Evolutionary conservation across 2,888 invertebrate genomes (phyloP), one percentile per base, ranked within the genome.

Genomic region (Auanema freiburgensis): DNA sequence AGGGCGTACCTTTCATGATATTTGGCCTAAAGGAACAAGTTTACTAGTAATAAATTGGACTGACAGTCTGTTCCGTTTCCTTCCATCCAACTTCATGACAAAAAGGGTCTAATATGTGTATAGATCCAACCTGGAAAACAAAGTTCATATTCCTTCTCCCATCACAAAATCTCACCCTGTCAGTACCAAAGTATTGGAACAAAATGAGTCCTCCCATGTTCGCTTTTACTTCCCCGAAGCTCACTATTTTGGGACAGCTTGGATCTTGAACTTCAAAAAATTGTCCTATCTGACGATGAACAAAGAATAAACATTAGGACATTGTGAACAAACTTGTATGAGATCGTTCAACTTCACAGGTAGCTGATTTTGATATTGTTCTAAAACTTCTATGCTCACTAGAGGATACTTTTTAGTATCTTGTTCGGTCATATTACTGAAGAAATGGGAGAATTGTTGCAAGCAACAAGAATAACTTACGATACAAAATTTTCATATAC

Each of bases 231-330:
- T 60, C 55, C 11, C 21, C 60, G 10, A 60, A 18, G 8, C 6
- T 14, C 16, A 60, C 23, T n/a, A n/a, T n/a, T 12, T 18, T 18
- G 1, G 60, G 60, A 11, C 18, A 18, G 11, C 23, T 21, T 18
- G 43, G 6, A 18, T 60, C 55, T 16, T 33, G 21, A 10, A 60
- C 16, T 41, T 60, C 60, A 16, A 60, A 60, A 24, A 54, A 60
- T 42, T 54, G 42, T 14, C 54, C 60, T 11, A 40, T 43, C 53
- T 59, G 49, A 24, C 16, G 14, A 16, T 16, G n/a, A 21, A n/a
- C n/a, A n/a, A n/a, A n/a, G n/a, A n/a, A n/a, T n/a, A n/a, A n/a
- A n/a, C n/a, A 33, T 33, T 33, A 8, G 8, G 4, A 8, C 33
- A 8, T 3, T 33, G 33, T 3, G 33, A 5, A 33, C 33, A 5